These are phyloP conservation scores for Caenorhabditis sp. DNA, from an alignment of 2,888 invertebrate genomes.

Conservation along the genomic window DNA sequence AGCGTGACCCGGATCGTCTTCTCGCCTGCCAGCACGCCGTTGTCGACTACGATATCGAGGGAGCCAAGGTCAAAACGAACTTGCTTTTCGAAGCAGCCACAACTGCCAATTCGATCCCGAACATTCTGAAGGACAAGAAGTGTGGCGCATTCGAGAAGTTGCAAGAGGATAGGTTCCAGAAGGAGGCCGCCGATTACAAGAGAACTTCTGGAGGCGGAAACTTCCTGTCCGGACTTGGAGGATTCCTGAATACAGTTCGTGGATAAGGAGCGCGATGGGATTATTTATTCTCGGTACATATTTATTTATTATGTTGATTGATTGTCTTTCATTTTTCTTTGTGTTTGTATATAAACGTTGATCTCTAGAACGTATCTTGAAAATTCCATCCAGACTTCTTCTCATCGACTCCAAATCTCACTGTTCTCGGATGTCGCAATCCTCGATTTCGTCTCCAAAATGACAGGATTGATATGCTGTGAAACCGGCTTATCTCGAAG, in stretches of 20 bases:
- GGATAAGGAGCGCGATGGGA: constrained; percentile 4
- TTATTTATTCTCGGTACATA: background rate
- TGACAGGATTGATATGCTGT: background rate
- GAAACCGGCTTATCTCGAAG: background rate
- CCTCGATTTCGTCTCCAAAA: background rate
- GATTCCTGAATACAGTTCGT: constrained; percentile 64
- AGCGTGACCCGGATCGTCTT: constrained; percentile 77
- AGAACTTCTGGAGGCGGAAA: constrained; percentile 67
- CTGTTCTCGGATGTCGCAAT: constrained; percentile 18
- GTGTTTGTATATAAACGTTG: constrained; percentile 35
- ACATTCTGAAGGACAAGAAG: constrained; percentile 79
- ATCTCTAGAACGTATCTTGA: no score
- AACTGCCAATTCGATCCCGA: constrained; percentile 76
- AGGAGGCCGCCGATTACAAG: constrained; percentile 76
- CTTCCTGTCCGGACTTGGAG: constrained; percentile 63
- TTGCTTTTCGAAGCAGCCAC: constrained; percentile 78
- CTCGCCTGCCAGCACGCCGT: constrained; percentile 78
- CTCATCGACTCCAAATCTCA: background rate
- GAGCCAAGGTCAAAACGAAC: constrained; percentile 78
- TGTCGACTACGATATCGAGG: constrained; percentile 78
- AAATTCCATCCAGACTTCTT: no score
- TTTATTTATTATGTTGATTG: constrained; percentile 23
- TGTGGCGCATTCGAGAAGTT: constrained; percentile 76
- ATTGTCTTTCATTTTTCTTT: constrained; percentile 8
- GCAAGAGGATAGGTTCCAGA: constrained; percentile 78